Percentiles rank a stretch among this genome's conserved stretches.
These are phyloP conservation scores for Phengaris alcon DNA, from an alignment of 2,888 invertebrate species.

Conservation along the genomic window DNA sequence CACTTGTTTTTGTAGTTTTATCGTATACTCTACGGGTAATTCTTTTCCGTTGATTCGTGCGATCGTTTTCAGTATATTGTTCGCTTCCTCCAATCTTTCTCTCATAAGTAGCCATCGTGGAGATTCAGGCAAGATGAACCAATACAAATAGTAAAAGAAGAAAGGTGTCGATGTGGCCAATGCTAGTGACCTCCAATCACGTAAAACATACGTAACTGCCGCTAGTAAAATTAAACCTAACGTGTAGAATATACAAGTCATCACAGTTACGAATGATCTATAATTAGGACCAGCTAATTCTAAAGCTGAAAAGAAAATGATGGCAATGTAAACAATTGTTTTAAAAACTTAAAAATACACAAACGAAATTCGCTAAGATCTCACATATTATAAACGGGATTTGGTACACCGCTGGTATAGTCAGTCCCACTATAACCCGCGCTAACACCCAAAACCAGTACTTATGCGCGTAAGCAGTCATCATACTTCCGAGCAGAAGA, in stretches of 20 bases:
- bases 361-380: slow-evolving; percentile 47
- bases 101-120: slow-evolving; percentile 94
- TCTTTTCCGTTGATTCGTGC: slow-evolving; percentile 88
- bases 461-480: slow-evolving; percentile 87
- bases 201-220: slow-evolving; percentile 89
- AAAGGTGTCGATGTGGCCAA: slow-evolving; percentile 92
- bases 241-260: slow-evolving; percentile 95
- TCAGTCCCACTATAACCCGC: slow-evolving; percentile 90
- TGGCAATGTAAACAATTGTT: not conserved
- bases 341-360: not conserved
- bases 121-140: slow-evolving; percentile 93
- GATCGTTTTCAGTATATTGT: slow-evolving; percentile 86
- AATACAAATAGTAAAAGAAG: slow-evolving; percentile 88
- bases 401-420: slow-evolving; percentile 95
- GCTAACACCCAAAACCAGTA: slow-evolving; percentile 92
- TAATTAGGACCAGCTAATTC: slow-evolving; percentile 95
- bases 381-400: slow-evolving; percentile 96
- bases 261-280: slow-evolving; percentile 93
- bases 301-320: slow-evolving; percentile 79
- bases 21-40: slow-evolving; percentile 85
- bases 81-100: slow-evolving; percentile 89
- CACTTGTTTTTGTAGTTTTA: slow-evolving; percentile 86
- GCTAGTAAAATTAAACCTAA: slow-evolving; percentile 90
- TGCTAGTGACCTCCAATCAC: slow-evolving; percentile 90
- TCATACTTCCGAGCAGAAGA: slow-evolving; percentile 87